These are phyloP conservation scores for Pyrgilauda ruficollis DNA, from an alignment of 2,113 vertebrate species.

Conservation along the genomic window DNA sequence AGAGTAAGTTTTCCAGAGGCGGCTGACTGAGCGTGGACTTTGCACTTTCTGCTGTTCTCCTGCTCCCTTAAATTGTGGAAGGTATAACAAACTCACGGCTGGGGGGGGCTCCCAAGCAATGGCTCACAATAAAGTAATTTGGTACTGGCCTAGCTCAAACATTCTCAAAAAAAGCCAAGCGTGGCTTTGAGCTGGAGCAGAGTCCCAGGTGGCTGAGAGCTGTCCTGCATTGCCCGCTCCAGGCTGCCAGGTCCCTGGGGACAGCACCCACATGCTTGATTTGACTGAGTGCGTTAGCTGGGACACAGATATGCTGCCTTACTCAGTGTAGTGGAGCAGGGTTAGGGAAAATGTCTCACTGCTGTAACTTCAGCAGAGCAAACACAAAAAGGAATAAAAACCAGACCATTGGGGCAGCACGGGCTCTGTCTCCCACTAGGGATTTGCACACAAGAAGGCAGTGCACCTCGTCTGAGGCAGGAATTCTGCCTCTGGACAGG, in stretches of 20 bases:
- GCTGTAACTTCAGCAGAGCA: neutral
- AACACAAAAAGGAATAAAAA: neutral
- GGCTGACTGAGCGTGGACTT: neutral
- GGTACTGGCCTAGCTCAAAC: neutral
- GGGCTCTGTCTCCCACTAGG: neutral
- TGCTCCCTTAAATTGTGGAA: neutral
- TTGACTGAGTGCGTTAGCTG: fast-evolving
- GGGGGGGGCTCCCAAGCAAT: fast-evolving
- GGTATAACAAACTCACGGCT: fast-evolving
- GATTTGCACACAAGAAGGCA: fast-evolving
- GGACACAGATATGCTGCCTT: neutral
- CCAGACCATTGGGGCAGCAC: neutral
- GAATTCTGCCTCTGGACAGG: neutral
- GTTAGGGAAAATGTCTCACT: neutral
- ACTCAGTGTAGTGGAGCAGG: neutral
- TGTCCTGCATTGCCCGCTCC: fast-evolving
- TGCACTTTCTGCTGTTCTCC: neutral
- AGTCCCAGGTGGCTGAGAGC: neutral
- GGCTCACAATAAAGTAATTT: neutral
- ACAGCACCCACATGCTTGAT: fast-evolving
- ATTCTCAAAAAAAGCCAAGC: neutral
- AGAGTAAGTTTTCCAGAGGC: neutral
- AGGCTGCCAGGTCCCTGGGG: neutral
- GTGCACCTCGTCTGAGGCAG: fast-evolving
- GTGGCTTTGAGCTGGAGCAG: neutral